phyloP scores from a whole-genome alignment of 2,888 invertebrate species.

The Drosophila mettleri region DNA sequence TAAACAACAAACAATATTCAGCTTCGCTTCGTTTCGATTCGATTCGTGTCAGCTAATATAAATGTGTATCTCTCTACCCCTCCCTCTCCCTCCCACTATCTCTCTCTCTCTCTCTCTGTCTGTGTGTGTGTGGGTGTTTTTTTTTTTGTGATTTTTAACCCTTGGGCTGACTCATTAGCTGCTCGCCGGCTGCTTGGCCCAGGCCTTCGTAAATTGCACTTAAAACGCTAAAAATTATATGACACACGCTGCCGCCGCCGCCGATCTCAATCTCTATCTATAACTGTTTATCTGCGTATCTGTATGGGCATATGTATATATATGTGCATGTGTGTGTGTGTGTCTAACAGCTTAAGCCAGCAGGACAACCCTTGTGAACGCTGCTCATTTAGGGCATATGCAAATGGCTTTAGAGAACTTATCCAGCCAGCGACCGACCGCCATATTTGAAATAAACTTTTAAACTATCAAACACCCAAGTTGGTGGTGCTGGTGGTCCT shows the following conservation, averaged over 20 bases:
- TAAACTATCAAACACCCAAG: constrained; percentile 63
- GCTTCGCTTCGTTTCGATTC: constrained; percentile 41
- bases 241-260: constrained; percentile 65
- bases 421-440: constrained; percentile 36
- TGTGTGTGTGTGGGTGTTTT: constrained; percentile 17
- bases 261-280: constrained; percentile 25
- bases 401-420: constrained; percentile 54
- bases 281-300: constrained; percentile 22
- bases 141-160: constrained; percentile 57
- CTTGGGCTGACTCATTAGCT: constrained; percentile 74
- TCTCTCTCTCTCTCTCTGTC: background rate
- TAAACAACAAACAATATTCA: constrained; percentile 10
- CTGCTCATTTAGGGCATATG: constrained; percentile 75
- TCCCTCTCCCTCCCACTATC: background rate
- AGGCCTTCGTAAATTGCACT: constrained; percentile 68
- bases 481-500: constrained; percentile 10
- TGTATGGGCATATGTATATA: constrained; percentile 18
- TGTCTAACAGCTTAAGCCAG: constrained; percentile 57
- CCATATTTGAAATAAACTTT: constrained; percentile 76
- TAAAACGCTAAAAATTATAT: constrained; percentile 78
- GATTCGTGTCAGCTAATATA: constrained; percentile 25
- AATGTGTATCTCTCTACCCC: background rate
- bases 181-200: constrained; percentile 23
- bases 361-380: constrained; percentile 59
- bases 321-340: constrained; percentile 39